These are phyloP conservation scores for Lagodon rhomboides DNA, from an alignment of 2,797 vertebrate genomes.

Conservation along the genomic window DNA sequence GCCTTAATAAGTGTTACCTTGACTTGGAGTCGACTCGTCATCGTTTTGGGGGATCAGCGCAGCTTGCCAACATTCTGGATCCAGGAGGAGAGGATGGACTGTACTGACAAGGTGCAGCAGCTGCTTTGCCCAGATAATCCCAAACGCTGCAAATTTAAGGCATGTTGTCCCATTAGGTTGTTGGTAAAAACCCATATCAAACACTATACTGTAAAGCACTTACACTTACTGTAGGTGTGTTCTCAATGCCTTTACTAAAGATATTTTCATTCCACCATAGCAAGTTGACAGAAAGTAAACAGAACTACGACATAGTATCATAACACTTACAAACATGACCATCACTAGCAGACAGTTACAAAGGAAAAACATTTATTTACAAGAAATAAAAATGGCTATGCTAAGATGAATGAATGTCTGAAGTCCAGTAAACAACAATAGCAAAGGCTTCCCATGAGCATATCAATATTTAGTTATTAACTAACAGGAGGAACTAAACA, in stretches of 20 bases:
- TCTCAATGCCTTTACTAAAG: neutral
- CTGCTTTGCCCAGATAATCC: slow-evolving; percentile 12
- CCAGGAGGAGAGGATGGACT: slow-evolving; percentile 16
- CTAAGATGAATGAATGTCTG: neutral
- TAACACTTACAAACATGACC: slow-evolving; percentile 5
- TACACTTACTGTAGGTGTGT: neutral
- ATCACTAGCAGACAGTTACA: neutral
- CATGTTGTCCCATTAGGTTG: slow-evolving; percentile 13
- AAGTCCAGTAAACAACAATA: neutral
- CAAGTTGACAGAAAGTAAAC: neutral
- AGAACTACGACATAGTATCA: neutral
- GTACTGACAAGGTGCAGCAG: neutral
- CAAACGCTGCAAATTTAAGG: slow-evolving; percentile 41
- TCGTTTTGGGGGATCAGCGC: slow-evolving; percentile 4
- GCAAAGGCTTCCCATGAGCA: neutral
- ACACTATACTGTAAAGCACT: slow-evolving; percentile 9
- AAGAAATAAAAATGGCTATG: neutral
- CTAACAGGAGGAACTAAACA: neutral
- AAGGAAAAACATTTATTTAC: neutral
- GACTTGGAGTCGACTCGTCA: slow-evolving; percentile 24
- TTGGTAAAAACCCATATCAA: neutral
- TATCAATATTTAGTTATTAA: slow-evolving; percentile 12
- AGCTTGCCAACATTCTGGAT: slow-evolving; percentile 20
- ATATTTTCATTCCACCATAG: neutral
- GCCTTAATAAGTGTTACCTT: slow-evolving; percentile 28